Evolutionary conservation across 2,888 invertebrate species (phyloP).

Genomic region (Drosophila hamatofila): DNA sequence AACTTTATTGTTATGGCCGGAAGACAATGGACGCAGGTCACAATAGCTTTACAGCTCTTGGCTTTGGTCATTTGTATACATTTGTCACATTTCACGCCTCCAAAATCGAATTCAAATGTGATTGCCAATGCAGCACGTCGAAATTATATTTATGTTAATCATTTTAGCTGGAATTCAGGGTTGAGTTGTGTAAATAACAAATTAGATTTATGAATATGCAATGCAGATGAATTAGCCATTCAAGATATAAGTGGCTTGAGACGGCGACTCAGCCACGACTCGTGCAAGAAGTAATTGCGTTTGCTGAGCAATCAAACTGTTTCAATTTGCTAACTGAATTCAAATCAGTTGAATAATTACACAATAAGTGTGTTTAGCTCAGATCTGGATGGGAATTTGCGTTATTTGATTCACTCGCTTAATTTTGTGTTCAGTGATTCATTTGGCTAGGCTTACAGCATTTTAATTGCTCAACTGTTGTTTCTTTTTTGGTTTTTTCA

Average conservation of each 20-base stretch:
- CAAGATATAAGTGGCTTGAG: neutral
- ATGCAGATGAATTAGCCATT: neutral
- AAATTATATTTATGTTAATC: constrained; percentile 28
- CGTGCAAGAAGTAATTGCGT: neutral
- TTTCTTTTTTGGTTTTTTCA: neutral
- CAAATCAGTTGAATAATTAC: neutral
- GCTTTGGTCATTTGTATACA: constrained; percentile 19
- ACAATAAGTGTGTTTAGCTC: neutral
- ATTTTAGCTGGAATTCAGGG: constrained; percentile 11
- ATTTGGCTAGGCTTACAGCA: neutral
- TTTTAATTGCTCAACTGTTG: neutral
- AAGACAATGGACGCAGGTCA: constrained; percentile 17
- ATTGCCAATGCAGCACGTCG: constrained; percentile 15
- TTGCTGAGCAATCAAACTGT: neutral
- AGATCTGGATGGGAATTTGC: neutral
- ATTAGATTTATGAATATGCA: constrained; percentile 3
- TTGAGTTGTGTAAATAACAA: constrained; percentile 8
- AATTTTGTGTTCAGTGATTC: neutral
- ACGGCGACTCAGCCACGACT: neutral
- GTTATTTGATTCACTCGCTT: neutral
- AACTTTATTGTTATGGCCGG: constrained; percentile 8
- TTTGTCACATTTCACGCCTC: constrained; percentile 14
- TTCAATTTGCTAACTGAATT: neutral
- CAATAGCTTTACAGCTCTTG: constrained; percentile 5
- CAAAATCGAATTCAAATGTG: constrained; percentile 15